phyloP scores from a whole-genome alignment of 2,888 invertebrate species.

The Coenonympha glycerion region DNA sequence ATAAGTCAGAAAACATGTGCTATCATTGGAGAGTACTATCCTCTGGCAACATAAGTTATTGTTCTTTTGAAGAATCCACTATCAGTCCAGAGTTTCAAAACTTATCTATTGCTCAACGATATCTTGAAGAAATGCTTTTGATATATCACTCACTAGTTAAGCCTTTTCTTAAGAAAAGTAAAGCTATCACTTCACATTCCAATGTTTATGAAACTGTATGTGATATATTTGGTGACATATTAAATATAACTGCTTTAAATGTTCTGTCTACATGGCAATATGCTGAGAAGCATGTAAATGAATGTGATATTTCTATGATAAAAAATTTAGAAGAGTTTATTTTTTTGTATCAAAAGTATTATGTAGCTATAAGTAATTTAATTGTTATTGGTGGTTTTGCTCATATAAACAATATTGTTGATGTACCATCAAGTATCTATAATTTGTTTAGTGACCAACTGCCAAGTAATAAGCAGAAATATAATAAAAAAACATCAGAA shows the following conservation, averaged over 20 bases:
- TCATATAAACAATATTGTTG: slow-evolving; percentile 79
- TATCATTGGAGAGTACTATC: slow-evolving; percentile 70
- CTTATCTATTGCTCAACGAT: slow-evolving; percentile 80
- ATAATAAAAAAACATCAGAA: slow-evolving; percentile 74
- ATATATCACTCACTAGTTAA: slow-evolving; percentile 79
- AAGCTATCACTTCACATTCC: slow-evolving; percentile 70
- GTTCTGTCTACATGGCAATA: slow-evolving; percentile 82
- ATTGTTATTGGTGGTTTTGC: slow-evolving; percentile 82
- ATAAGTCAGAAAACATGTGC: slow-evolving; percentile 63
- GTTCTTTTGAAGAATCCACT: slow-evolving; percentile 56
- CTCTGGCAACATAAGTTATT: slow-evolving; percentile 66
- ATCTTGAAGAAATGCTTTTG: slow-evolving; percentile 80
- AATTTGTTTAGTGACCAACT: slow-evolving; percentile 76
- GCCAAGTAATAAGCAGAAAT: slow-evolving; percentile 72
- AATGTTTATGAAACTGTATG: slow-evolving; percentile 80
- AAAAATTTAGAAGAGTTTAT: slow-evolving; percentile 83
- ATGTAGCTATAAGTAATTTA: slow-evolving; percentile 82
- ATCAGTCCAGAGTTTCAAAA: slow-evolving; percentile 68
- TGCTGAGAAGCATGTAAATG: slow-evolving; percentile 78
- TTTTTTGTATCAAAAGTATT: slow-evolving; percentile 82
- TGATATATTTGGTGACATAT: slow-evolving; percentile 80
- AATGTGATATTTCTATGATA: slow-evolving; percentile 81
- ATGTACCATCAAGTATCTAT: slow-evolving; percentile 74
- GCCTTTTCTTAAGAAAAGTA: slow-evolving; percentile 79
- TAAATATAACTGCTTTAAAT: slow-evolving; percentile 81